Evolutionary conservation across 2,113 vertebrate genomes (phyloP).

Genomic region (Pogonocichla stellata): DNA sequence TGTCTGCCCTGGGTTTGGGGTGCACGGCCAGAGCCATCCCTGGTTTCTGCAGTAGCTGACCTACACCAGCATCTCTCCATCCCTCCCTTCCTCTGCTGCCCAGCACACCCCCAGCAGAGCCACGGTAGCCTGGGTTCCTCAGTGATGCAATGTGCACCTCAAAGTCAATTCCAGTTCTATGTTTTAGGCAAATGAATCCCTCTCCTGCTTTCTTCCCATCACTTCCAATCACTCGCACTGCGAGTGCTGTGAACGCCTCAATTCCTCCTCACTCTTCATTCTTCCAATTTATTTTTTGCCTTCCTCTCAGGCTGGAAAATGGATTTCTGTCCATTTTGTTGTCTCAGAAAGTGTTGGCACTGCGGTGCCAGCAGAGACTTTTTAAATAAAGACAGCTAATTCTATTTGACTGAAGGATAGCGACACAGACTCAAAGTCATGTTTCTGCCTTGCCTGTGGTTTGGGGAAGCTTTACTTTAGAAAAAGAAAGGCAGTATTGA

Average conservation of each 20-base stretch:
- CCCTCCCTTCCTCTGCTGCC: background rate
- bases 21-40: background rate
- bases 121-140: accelerated
- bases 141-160: background rate
- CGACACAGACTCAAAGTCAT: background rate
- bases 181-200: background rate
- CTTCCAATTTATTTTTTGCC: background rate
- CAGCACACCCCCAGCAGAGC: background rate
- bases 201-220: background rate
- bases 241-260: background rate
- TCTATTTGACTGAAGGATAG: slow-evolving; percentile 21
- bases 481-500: background rate
- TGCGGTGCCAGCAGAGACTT: background rate
- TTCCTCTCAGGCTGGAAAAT: slow-evolving; percentile 25
- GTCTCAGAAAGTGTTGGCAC: background rate
- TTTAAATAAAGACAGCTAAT: slow-evolving; percentile 37
- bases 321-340: slow-evolving; percentile 37
- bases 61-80: background rate
- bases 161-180: background rate
- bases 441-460: slow-evolving; percentile 4
- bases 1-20: accelerated
- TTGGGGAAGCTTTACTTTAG: background rate
- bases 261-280: slow-evolving; percentile 43
- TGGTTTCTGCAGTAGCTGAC: accelerated
- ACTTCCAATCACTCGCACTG: background rate